phyloP scores from a whole-genome alignment of 2,888 invertebrate genomes.

The Aleiodes leptofemur region DNA sequence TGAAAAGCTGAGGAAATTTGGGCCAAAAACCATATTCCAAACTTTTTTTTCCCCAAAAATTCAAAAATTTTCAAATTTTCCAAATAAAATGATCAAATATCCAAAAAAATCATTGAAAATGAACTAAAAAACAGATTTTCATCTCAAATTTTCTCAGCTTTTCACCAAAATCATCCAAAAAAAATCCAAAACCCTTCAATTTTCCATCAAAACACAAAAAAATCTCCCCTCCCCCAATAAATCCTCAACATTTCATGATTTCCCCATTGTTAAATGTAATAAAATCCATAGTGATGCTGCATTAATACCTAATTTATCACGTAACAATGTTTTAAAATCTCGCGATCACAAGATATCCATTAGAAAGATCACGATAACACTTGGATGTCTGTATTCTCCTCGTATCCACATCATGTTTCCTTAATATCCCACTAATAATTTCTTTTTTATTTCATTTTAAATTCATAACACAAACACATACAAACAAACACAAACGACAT shows the following conservation, averaged over 20 bases:
- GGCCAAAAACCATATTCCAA: no score
- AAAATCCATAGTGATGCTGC: constrained; percentile 7
- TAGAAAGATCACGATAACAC: constrained; percentile 52
- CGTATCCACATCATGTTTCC: constrained; percentile 49
- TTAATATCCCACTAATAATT: constrained; percentile 48
- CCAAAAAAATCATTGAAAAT: no score
- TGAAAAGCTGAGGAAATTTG: no score
- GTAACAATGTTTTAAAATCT: not conserved
- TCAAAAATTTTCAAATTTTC: no score
- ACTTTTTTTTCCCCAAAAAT: no score
- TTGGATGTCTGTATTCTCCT: constrained; percentile 51
- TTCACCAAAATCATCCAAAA: no score
- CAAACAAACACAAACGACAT: constrained; percentile 30
- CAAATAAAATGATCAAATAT: no score
- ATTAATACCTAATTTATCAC: constrained; percentile 24
- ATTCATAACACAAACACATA: constrained; percentile 31
- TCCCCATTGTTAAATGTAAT: not conserved
- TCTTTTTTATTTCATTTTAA: constrained; percentile 40
- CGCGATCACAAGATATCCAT: constrained; percentile 50
- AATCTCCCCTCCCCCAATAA: no score
- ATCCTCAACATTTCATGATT: constrained; percentile 1
- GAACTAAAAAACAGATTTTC: no score
- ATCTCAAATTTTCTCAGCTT: no score
- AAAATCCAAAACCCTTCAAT: no score
- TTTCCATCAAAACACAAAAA: no score